Evolutionary conservation across 2,888 invertebrate species (phyloP).

Genomic region (Thymelicus acteon): DNA sequence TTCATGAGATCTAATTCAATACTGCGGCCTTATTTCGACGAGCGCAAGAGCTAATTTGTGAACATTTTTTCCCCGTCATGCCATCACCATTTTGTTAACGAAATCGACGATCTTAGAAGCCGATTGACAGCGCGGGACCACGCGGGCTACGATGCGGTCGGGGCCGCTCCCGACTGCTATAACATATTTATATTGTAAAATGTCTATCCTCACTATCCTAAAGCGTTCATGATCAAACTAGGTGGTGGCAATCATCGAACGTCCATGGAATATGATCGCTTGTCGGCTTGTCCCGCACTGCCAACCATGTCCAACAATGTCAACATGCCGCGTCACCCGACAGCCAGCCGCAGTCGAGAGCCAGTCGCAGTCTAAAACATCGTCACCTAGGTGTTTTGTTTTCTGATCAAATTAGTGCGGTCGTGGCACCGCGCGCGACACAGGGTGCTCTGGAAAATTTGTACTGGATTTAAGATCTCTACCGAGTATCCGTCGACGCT

Average conservation of each 20-base stretch:
- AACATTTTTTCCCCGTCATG: not conserved
- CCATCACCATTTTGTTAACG: slow-evolving; percentile 5
- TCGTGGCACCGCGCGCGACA: not conserved
- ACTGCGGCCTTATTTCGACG: not conserved
- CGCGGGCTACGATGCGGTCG: no score
- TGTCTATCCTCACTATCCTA: no score
- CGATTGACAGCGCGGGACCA: not conserved
- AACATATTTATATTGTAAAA: no score
- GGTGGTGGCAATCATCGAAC: no score
- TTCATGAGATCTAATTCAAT: not conserved
- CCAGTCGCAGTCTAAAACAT: not conserved
- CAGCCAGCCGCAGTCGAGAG: no score
- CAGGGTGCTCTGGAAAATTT: not conserved
- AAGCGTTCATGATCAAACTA: no score
- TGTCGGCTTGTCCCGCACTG: no score
- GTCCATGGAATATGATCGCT: no score
- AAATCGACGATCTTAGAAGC: not conserved
- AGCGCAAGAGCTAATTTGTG: not conserved
- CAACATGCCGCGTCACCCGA: not conserved
- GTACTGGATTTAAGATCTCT: no score
- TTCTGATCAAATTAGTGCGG: slow-evolving; percentile 5
- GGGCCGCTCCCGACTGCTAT: no score
- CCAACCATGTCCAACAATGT: not conserved
- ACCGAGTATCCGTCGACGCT: no score
- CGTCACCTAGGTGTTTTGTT: slow-evolving; percentile 10